phyloP scores from a whole-genome alignment of 2,888 invertebrate species.

The Coenonympha glycerion region DNA sequence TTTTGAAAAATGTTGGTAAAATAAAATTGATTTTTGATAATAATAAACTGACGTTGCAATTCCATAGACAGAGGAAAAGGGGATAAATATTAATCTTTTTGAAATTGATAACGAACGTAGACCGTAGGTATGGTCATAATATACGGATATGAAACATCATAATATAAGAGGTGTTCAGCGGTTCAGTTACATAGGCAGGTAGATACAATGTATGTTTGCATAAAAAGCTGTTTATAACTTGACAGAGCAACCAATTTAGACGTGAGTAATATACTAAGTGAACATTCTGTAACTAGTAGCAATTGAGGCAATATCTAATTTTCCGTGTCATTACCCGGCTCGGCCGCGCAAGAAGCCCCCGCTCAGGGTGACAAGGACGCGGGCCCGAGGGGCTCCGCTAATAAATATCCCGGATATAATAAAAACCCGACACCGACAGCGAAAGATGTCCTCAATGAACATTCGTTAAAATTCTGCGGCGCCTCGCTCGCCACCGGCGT shows the following conservation, averaged over 20 bases:
- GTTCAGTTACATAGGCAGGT: no score
- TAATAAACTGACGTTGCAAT: no score
- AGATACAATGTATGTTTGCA: no score
- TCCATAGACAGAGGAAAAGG: no score
- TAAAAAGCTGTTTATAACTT: no score
- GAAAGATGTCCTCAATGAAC: constrained; percentile 38
- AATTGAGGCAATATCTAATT: constrained; percentile 35
- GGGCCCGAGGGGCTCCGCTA: constrained; percentile 27
- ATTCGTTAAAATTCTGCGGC: constrained; percentile 45
- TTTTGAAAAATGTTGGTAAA: no score
- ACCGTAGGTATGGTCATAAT: no score
- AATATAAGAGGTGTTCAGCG: no score
- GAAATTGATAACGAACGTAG: no score
- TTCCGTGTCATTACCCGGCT: constrained; percentile 36
- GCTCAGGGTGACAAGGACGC: constrained; percentile 30
- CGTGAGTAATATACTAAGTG: constrained; percentile 27
- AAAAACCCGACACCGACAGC: constrained; percentile 38
- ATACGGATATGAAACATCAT: no score
- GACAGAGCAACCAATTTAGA: constrained; percentile 22
- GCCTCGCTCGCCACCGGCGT: constrained; percentile 37
- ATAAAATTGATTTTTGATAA: no score
- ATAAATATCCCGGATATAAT: constrained; percentile 35
- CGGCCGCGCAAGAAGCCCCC: constrained; percentile 24
- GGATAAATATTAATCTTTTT: no score
- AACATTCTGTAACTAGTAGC: constrained; percentile 23